Conservation (phyloP, 2,888 invertebrate species). For the Aelia acuminata region DNA sequence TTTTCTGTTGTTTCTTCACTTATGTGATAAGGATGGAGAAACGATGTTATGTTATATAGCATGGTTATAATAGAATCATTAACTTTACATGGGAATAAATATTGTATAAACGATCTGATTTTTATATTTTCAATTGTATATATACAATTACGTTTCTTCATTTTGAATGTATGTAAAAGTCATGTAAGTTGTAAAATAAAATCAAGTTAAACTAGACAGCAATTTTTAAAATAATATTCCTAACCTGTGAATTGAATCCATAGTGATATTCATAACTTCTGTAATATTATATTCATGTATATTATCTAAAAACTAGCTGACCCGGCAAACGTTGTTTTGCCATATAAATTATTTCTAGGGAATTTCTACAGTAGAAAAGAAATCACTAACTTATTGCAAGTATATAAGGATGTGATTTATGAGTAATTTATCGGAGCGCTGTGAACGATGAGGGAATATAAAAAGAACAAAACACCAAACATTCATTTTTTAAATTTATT, state of each 20-base stretch:
- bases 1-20: not conserved
- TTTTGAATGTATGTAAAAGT: constrained; percentile 2
- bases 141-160: not conserved
- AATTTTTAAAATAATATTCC: not conserved
- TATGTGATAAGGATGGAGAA: not conserved
- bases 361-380: too few species aligned
- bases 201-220: not conserved
- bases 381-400: too few species aligned
- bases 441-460: too few species aligned
- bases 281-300: too few species aligned
- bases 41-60: not conserved
- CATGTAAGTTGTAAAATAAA: constrained; percentile 30
- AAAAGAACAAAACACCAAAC: too few species aligned
- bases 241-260: not conserved
- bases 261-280: not conserved
- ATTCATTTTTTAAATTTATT: too few species aligned
- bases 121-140: constrained; percentile 45
- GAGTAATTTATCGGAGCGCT: too few species aligned
- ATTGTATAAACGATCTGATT: constrained; percentile 41
- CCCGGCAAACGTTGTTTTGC: too few species aligned
- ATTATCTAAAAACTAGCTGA: too few species aligned
- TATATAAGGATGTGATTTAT: too few species aligned
- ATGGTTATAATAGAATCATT: constrained; percentile 5
- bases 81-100: not conserved
- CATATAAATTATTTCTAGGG: too few species aligned